Evolutionary conservation across 2,113 vertebrate genomes (phyloP), one percentile per base, ranked within the genome.

Genomic region (Cottus gobio): DNA sequence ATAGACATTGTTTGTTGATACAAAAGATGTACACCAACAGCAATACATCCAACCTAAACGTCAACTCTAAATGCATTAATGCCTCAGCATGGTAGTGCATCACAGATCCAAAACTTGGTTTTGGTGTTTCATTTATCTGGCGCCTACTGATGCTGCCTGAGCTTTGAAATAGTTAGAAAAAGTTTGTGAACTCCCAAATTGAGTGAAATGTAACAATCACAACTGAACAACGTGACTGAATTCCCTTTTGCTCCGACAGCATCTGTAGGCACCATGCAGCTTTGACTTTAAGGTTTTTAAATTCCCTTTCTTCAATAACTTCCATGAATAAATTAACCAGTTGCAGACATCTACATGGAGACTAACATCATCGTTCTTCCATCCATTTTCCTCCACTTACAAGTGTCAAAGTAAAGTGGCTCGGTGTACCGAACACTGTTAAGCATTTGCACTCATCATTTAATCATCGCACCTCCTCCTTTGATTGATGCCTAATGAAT

Each of bases 401-500:
- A 82, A 87, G 85, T 90, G 89, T 91, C 89, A 87, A 73, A 74
- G 80, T 75, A 87, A 90, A 89, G 85, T 85, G 85, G 86, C 77
- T 86, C 77, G 80, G 72, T 87, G 80, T 85, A 76, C 60, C 4
- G 78, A 88, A 79, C 81, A 70, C 83, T 75, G 81, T 86, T 85
- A 88, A 90, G 90, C 89, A 89, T 91, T 88, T 86, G 83, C 91
- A 90, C 94, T 95, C 95, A 92, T 95, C 93, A 93, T 93, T 95
- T 96, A 96, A 97, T 96, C 94, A 95, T 94, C 95, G 95, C 94
- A 96, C 93, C 92, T 94, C 85, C 37, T 86, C 92, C 92, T 95
- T 94, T 95, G 95, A 96, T 85, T 95, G 96, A 96, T 81, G 90
- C 91, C 82, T 94, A 95, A 96, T 95, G 95, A 97, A 96, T 96